Base-by-base conservation (phyloP, 1,140 invertebrate genomes). In the Pseudobourletiella spinata region DNA sequence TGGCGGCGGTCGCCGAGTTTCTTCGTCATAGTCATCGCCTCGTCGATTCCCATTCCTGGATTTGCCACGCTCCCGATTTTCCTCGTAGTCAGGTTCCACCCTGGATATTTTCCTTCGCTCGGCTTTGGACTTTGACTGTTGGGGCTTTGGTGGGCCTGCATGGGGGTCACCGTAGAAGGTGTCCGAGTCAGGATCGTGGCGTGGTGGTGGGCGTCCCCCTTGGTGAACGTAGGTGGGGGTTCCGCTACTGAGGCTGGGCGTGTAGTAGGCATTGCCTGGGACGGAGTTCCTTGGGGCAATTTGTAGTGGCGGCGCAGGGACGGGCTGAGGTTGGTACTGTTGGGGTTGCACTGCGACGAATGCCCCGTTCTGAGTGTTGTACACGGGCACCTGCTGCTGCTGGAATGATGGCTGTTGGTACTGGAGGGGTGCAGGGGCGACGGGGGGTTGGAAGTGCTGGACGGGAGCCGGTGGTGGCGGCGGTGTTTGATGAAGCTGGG, bases 171-270 rank as follows among this genome's bases (percentile, higher is more conserved):
- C 66, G 50, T 65, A 68, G 42, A 28, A 68, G 39, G 55, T 54
- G 28, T 68, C 66, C 0, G 59, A 60, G 16, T 52, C 56, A 2
- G 66, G 66, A 32, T 68, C 66, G 55, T 60, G 22, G 59, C 57
- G 48, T 14, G 55, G 22, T 16, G 66, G 66, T 14, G 64, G 64
- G 6, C 39, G 30, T 1, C 59, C 51, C 25, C 18, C 43, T 30
- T 25, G 11, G 22, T 54, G 16, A 18, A 18, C 6, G 24, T 54
- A 30, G 15, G 59, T 39, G 26, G 30, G 16, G 54, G 51, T 29
- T 51, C 44, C 25, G 16, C 3, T 25, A 1, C n/a, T 6, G 4
- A 24, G 32, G 32, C 24, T 24, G 8, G 32, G 46, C 2, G 8
- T 39, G 52, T 57, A n/a, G 22, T 42, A 50, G n/a, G 39, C 26